Evolutionary conservation across 2,888 invertebrate species (phyloP).

Genomic region (Scelioninae gen. 1): DNA sequence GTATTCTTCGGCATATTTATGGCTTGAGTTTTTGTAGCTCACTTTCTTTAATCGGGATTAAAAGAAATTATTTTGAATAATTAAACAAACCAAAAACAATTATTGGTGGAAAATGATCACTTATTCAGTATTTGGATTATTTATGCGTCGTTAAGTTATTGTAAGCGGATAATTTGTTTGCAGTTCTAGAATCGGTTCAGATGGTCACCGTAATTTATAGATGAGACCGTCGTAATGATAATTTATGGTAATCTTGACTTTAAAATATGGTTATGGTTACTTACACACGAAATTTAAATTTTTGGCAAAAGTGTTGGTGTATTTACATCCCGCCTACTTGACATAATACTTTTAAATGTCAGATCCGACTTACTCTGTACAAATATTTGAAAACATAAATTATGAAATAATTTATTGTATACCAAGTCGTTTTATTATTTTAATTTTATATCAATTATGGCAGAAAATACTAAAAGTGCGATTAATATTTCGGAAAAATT

Average conservation of each 20-base stretch:
- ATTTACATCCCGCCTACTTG: conserved; percentile 16
- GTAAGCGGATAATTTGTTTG: conserved; percentile 32
- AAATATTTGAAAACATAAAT: neutral
- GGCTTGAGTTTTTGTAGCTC: conserved; percentile 1
- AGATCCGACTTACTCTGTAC: neutral
- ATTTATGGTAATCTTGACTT: conserved; percentile 49
- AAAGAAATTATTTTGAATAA: conserved; percentile 9
- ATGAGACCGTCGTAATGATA: conserved; percentile 34
- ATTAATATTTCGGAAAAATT: too few species aligned
- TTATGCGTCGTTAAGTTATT: conserved; percentile 35
- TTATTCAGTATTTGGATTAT: conserved; percentile 13
- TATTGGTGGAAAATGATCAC: conserved; percentile 8
- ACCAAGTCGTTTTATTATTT: too few species aligned
- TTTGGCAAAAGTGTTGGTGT: conserved; percentile 30
- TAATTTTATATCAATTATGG: too few species aligned
- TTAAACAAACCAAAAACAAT: neutral
- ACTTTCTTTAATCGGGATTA: conserved; percentile 35
- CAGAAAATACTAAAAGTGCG: too few species aligned
- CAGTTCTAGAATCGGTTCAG: conserved; percentile 23
- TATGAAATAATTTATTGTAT: neutral
- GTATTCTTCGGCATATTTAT: conserved; percentile 6
- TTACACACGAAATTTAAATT: conserved; percentile 36
- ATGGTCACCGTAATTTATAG: conserved; percentile 39
- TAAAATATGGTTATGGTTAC: conserved; percentile 52
- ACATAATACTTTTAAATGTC: conserved; percentile 42